phyloP scores from a whole-genome alignment of 2,113 vertebrate genomes.

The Myrmophylax atrothorax region DNA sequence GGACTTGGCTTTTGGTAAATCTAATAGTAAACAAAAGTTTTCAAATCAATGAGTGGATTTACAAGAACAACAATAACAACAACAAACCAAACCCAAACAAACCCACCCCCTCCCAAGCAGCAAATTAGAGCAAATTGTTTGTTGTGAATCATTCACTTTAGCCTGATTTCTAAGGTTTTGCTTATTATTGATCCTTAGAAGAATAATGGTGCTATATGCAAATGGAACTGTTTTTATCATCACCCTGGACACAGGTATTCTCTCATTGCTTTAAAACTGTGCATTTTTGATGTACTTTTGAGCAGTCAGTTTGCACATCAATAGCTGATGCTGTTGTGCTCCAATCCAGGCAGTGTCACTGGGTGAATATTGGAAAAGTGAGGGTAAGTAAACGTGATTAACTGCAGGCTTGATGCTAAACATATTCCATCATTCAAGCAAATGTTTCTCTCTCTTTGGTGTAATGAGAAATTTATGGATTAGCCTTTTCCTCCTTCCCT shows the following conservation, averaged over 20 bases:
- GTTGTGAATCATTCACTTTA: neutral
- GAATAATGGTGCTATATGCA: neutral
- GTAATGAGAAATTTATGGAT: conserved; percentile 72
- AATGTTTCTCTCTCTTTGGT: conserved; percentile 44
- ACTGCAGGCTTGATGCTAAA: conserved; percentile 61
- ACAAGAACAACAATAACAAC: neutral
- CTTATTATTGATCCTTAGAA: neutral
- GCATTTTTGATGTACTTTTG: neutral
- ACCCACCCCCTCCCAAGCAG: neutral
- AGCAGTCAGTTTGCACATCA: neutral
- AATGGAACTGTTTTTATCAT: neutral
- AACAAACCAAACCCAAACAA: neutral
- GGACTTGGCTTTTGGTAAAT: neutral
- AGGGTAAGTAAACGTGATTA: conserved; percentile 62
- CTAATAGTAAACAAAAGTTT: neutral
- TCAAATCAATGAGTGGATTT: neutral
- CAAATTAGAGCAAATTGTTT: neutral
- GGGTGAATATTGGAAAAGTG: conserved; percentile 36
- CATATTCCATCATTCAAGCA: conserved; percentile 65
- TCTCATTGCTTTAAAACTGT: neutral
- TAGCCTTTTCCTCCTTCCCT: conserved; percentile 45
- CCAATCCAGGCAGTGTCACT: neutral
- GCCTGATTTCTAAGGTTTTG: neutral
- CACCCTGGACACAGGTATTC: neutral
- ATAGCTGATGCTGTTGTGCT: neutral